Conservation (phyloP, 2,797 vertebrate genomes). For the Cuniculus paca region DNA sequence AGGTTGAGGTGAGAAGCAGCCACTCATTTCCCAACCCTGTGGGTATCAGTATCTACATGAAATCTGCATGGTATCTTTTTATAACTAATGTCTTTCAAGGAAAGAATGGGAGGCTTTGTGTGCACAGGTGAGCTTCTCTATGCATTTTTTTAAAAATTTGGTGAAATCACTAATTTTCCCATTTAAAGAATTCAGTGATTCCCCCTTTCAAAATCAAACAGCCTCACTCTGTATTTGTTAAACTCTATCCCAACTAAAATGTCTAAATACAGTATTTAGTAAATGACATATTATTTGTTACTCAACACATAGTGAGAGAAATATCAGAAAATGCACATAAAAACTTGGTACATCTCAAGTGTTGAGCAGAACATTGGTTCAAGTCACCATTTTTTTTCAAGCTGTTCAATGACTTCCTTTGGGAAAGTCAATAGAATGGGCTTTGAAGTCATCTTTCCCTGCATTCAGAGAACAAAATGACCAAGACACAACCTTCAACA, state of each 20-base stretch:
- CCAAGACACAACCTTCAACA: constrained; percentile 38
- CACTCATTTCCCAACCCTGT: background rate
- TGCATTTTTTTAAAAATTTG: background rate
- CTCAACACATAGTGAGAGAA: background rate
- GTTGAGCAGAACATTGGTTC: background rate
- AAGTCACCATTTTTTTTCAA: background rate
- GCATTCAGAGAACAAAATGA: constrained; percentile 52
- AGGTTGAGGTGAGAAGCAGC: background rate
- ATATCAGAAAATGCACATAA: constrained; percentile 2
- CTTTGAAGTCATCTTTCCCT: background rate
- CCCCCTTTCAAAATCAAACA: background rate
- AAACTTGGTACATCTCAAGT: background rate
- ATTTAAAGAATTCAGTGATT: background rate
- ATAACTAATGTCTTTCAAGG: background rate
- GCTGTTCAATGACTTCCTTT: background rate
- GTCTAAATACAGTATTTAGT: background rate
- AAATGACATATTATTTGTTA: background rate
- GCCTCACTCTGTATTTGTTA: background rate
- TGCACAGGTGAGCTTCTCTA: background rate
- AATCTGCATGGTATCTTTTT: background rate
- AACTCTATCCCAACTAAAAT: background rate
- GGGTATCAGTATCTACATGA: background rate
- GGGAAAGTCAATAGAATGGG: background rate
- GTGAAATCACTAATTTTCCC: background rate
- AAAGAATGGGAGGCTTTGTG: background rate